Conservation (phyloP, 2,888 invertebrate genomes). For the Heliconius erato region DNA sequence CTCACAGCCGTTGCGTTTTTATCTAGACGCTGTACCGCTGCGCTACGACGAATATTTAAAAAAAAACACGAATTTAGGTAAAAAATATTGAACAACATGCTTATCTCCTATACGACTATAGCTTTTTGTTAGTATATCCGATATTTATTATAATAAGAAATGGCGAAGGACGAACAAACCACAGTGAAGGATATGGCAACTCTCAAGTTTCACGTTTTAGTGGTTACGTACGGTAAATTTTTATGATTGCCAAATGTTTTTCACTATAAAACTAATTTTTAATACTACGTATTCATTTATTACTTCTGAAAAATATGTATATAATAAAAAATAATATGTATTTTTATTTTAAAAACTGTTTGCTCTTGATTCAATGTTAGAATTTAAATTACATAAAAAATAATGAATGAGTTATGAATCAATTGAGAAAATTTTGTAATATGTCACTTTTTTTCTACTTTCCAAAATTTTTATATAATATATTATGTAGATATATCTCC, state of each 20-base stretch:
- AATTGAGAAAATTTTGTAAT: too few species aligned
- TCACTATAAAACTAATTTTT: neutral
- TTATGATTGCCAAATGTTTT: constrained; percentile 5
- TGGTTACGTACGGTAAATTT: constrained; percentile 10
- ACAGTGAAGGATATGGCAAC: neutral
- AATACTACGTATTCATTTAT: neutral
- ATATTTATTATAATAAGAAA: constrained; percentile 26
- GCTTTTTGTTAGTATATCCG: constrained; percentile 22
- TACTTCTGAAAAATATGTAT: neutral
- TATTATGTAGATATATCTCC: too few species aligned
- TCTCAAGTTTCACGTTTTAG: constrained; percentile 23
- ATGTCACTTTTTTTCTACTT: too few species aligned
- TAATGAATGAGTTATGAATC: too few species aligned
- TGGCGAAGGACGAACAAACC: constrained; percentile 18
- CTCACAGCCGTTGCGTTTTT: neutral
- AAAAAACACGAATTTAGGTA: too few species aligned
- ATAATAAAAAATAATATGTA: too few species aligned
- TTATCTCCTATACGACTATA: neutral
- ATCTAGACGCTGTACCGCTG: neutral
- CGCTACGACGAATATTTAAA: neutral
- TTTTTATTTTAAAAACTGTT: too few species aligned
- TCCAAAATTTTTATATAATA: too few species aligned
- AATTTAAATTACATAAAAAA: too few species aligned
- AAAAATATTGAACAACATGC: neutral
- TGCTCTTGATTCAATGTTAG: too few species aligned